Conservation (phyloP, 1,140 invertebrate genomes). For the Aphelinus certus region DNA sequence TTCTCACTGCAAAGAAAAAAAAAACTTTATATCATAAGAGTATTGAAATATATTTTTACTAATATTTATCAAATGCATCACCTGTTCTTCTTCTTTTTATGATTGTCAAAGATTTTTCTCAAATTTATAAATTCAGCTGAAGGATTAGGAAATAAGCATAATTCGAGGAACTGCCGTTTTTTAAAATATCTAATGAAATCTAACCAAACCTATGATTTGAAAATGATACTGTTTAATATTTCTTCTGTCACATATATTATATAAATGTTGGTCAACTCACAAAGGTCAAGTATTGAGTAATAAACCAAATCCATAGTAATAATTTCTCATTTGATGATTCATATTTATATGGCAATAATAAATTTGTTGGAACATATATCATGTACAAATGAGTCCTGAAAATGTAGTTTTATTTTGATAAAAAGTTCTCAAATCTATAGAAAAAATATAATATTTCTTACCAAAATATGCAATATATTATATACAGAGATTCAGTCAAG, state of each 20-base stretch:
- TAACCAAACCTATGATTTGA: constrained; percentile 13
- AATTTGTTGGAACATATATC: constrained; percentile 19
- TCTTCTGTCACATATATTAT: constrained; percentile 1
- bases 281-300: constrained; percentile 19
- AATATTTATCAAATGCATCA: background rate
- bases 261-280: constrained; percentile 13
- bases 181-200: constrained; percentile 18
- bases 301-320: constrained; percentile 22
- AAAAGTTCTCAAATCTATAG: background rate
- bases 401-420: background rate
- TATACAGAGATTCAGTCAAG: constrained; percentile 11
- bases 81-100: constrained; percentile 12
- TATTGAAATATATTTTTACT: background rate
- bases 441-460: constrained; percentile 4
- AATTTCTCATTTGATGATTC: constrained; percentile 18
- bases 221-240: constrained; percentile 11
- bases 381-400: constrained; percentile 20
- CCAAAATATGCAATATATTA: constrained; percentile 26
- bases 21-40: background rate
- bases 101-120: constrained; percentile 18
- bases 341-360: constrained; percentile 27
- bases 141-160: constrained; percentile 21
- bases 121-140: constrained; percentile 26
- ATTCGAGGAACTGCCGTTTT: background rate
- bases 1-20: constrained; percentile 13